Conservation (phyloP, 2,888 invertebrate species). For the Vesta saturnalis region DNA sequence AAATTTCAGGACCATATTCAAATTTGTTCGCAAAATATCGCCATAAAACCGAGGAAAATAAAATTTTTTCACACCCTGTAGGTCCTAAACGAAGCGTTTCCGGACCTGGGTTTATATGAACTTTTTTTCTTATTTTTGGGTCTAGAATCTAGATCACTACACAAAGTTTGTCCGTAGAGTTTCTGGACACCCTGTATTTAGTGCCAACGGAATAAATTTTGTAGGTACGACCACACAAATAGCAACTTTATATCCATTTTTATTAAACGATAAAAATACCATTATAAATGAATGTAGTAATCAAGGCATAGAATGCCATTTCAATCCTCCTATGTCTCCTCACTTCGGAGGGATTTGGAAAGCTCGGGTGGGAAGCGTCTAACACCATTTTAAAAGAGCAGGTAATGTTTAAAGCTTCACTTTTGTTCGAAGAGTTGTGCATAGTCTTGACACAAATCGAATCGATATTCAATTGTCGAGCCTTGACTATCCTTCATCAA, state of each 20-base stretch:
- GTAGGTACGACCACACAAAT: background rate
- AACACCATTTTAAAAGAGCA: background rate
- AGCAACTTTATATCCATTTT: background rate
- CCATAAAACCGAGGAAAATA: too few species aligned
- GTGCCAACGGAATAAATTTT: constrained; percentile 2
- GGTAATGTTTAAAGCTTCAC: background rate
- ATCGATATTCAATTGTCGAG: background rate
- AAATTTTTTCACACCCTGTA: too few species aligned
- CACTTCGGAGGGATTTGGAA: background rate
- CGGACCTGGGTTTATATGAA: too few species aligned
- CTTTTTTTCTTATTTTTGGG: too few species aligned
- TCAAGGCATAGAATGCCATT: background rate
- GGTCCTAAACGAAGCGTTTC: too few species aligned
- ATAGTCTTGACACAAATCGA: background rate
- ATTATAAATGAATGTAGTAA: background rate
- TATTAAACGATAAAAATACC: background rate
- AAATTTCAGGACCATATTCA: too few species aligned
- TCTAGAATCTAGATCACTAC: too few species aligned
- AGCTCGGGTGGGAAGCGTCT: background rate
- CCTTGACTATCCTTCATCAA: background rate
- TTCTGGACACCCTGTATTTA: too few species aligned
- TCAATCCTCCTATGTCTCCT: background rate
- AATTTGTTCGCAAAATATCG: too few species aligned
- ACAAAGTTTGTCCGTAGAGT: too few species aligned
- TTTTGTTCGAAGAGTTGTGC: background rate